Conservation (phyloP, 1,140 invertebrate species). For the Elymnias hypermnestra region DNA sequence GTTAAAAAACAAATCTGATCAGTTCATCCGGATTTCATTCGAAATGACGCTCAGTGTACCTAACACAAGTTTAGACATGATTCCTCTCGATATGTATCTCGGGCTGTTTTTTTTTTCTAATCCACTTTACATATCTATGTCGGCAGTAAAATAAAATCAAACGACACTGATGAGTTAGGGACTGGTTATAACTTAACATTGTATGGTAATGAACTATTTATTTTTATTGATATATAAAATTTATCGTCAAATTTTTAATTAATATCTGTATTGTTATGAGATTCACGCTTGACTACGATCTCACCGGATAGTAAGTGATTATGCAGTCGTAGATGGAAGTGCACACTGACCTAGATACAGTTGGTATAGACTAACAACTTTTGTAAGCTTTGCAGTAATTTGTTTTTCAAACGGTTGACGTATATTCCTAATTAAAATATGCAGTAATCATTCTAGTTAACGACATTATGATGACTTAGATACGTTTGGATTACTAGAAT, state of each 20-base stretch:
- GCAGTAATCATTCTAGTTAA: too few species aligned
- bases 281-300: too few species aligned
- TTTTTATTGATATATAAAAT: background rate
- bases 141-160: conserved; percentile 41
- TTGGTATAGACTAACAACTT: too few species aligned
- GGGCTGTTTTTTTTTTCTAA: conserved; percentile 36
- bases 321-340: too few species aligned
- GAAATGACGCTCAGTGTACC: conserved; percentile 45
- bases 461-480: background rate
- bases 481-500: background rate
- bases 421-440: too few species aligned
- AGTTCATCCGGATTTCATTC: conserved; percentile 55
- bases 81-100: conserved; percentile 43
- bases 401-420: too few species aligned
- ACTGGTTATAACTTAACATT: conserved; percentile 30
- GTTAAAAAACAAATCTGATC: conserved; percentile 47
- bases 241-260: too few species aligned
- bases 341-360: too few species aligned
- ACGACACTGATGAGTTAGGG: conserved; percentile 45
- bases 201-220: too few species aligned
- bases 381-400: too few species aligned
- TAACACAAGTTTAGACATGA: conserved; percentile 64
- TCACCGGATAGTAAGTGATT: too few species aligned
- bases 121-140: conserved; percentile 54
- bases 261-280: too few species aligned